Evolutionary conservation across 37 sponge, comb jelly and placozoan species (phyloP).

Genomic region (Mnemiopsis leidyi): DNA sequence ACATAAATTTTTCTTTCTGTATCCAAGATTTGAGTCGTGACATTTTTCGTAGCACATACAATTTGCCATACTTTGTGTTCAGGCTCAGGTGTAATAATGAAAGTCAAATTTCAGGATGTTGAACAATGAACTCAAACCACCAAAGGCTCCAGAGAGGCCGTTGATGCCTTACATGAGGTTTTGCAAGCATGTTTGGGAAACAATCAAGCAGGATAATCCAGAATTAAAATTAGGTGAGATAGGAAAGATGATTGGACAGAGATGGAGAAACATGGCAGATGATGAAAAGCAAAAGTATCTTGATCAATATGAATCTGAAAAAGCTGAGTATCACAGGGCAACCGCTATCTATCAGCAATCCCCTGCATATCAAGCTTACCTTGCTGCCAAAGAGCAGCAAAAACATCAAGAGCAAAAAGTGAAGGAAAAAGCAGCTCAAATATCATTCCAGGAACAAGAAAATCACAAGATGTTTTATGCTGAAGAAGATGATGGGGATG

Average conservation of each 20-base stretch:
- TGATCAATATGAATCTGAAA: slow-evolving; percentile 39
- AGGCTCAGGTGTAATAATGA: no score
- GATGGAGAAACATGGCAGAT: slow-evolving; percentile 48
- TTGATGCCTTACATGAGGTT: slow-evolving; percentile 50
- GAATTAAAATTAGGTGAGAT: slow-evolving; percentile 23
- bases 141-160: slow-evolving; percentile 57
- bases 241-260: slow-evolving; percentile 43
- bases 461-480: slow-evolving; percentile 59
- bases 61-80: no score
- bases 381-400: slow-evolving; percentile 50
- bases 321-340: slow-evolving; percentile 28
- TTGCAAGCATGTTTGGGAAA: slow-evolving; percentile 59
- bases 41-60: no score
- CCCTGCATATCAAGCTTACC: slow-evolving; percentile 36
- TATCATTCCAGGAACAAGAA: slow-evolving; percentile 36
- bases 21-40: no score
- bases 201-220: slow-evolving; percentile 39
- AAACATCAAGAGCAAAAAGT: slow-evolving; percentile 48
- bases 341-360: slow-evolving; percentile 42
- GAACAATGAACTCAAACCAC: slow-evolving; percentile 34
- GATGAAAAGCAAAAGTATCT: slow-evolving; percentile 51
- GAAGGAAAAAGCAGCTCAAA: slow-evolving; percentile 37
- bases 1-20: no score
- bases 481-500: slow-evolving; percentile 56
- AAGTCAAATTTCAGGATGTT: slow-evolving; percentile 26